A percentile compares a stretch with the other conserved stretches of the same genome.
Evolutionary conservation across 64 coral and sea anemone genomes (phyloP).

Genomic region (Exaiptasia diaphana): DNA sequence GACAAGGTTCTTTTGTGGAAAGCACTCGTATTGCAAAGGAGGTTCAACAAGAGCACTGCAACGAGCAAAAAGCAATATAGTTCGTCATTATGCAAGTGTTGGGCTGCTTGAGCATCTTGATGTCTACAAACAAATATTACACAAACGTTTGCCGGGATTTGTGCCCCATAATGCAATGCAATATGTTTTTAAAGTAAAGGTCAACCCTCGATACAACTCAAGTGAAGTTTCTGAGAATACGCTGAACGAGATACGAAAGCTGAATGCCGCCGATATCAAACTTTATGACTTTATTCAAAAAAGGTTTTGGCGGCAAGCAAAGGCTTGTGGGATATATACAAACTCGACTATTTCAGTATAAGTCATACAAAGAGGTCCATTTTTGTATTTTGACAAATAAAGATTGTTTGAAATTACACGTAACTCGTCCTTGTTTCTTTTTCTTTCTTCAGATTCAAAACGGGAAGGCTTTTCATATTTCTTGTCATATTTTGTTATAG

Average conservation of each 20-base stretch:
- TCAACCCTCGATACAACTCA: slow-evolving; percentile 51
- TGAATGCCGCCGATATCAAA: slow-evolving; percentile 61
- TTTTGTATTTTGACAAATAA: too few species aligned
- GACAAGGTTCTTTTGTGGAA: slow-evolving; percentile 88
- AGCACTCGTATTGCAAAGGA: slow-evolving; percentile 50
- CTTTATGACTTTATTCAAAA: slow-evolving; percentile 62
- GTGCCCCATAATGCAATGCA: slow-evolving; percentile 9
- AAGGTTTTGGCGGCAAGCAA: slow-evolving; percentile 68
- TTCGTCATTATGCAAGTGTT: slow-evolving; percentile 59
- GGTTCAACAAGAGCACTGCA: slow-evolving; percentile 48
- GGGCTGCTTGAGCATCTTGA: slow-evolving; percentile 68
- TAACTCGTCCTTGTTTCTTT: too few species aligned
- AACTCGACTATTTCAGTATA: too few species aligned
- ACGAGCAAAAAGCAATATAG: slow-evolving; percentile 69
- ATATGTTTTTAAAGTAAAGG: slow-evolving; percentile 42
- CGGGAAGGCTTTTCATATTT: too few species aligned
- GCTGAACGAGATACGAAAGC: slow-evolving; percentile 23
- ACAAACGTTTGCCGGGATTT: slow-evolving; percentile 65
- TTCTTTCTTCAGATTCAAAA: too few species aligned
- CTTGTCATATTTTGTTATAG: too few species aligned
- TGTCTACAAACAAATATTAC: slow-evolving; percentile 54
- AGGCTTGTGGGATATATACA: slow-evolving; percentile 34
- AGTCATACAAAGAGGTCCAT: too few species aligned
- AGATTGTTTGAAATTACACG: too few species aligned
- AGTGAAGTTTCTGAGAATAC: slow-evolving; percentile 43